Evolutionary conservation across 1,140 invertebrate genomes (phyloP), one percentile per base, ranked within the genome.

Genomic region (Helicoverpa zea): DNA sequence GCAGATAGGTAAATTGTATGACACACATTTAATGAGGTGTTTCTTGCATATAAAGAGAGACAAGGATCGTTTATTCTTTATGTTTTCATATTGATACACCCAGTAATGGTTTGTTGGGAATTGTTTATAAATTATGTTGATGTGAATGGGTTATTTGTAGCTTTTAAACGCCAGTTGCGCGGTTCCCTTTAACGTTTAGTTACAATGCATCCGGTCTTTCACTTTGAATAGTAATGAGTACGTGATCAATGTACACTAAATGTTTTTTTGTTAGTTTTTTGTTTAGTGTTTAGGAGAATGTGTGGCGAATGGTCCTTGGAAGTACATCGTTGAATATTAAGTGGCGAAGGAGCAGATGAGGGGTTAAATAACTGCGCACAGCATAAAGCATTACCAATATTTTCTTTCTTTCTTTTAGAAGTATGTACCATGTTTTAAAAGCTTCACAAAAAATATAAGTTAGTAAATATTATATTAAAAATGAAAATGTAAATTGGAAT

Each of bases 1-100:
- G 76, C 81, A 85, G 85, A 86, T 87, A 87, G 83, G 83, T 77
- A 86, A 84, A 86, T 88, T 86, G 86, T 85, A 87, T 80, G 83
- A 87, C 84, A 87, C 86, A 85, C 83, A 81, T 85, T 88, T 91
- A 91, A 91, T 88, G 86, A 90, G 86, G 82, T 88, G 84, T 87
- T 87, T 79, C 80, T 59, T 84, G 86, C 82, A 86, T 86, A 86
- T 87, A 87, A 86, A 87, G 79, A 81, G 54, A 84, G 80, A 84
- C 84, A 83, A 64, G 29, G 52, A 58, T 70, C 63, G 47, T 87
- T 81, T 83, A 76, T 80, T 76, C 72, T 61, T 81, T 78, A 66
- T 70, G 75, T 83, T 83, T 85, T 80, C 80, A 79, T 83, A 84
- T 84, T 81, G 78, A 82, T 82, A 82, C 64, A 78, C 72, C 49